Percentiles rank a stretch among this genome's conserved stretches.
phyloP scores from a whole-genome alignment of 2,113 vertebrate species.

The Nesogale talazaci region DNA sequence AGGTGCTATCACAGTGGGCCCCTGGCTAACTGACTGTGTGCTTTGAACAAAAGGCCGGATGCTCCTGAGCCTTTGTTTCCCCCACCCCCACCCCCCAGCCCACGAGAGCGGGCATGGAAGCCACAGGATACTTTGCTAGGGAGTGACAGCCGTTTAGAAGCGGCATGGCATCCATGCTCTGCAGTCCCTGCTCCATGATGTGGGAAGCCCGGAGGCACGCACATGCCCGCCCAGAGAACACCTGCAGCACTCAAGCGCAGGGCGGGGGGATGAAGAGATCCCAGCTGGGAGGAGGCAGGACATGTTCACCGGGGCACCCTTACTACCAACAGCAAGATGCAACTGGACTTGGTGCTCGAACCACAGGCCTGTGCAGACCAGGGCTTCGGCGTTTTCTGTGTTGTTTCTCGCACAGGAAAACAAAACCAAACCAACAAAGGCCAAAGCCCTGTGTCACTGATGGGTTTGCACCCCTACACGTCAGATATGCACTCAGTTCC shows the following conservation, averaged over 20 bases:
- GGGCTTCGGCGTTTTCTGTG: neutral
- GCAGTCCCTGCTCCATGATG: neutral
- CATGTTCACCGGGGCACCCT: too few relatives aligned
- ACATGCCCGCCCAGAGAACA: neutral
- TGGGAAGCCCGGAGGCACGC: neutral
- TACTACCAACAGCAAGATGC: neutral
- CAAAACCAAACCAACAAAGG: too few relatives aligned
- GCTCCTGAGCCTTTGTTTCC: neutral
- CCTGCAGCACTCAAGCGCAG: neutral
- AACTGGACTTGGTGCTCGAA: neutral
- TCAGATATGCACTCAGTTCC: too few relatives aligned
- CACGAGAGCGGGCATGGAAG: neutral
- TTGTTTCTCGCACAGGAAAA: too few relatives aligned
- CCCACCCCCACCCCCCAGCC: too few relatives aligned
- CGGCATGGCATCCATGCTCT: neutral
- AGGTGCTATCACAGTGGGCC: neutral
- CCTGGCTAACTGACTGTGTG: neutral
- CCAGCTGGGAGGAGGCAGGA: neutral
- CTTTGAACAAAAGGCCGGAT: neutral
- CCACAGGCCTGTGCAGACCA: neutral
- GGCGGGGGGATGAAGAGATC: neutral
- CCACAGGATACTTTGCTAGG: neutral
- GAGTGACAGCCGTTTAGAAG: neutral
- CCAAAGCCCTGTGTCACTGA: neutral
- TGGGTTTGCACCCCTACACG: neutral